Evolutionary conservation across 2,113 vertebrate genomes (phyloP), one percentile per base, ranked within the genome.

Genomic region (Cyrtonyx montezumae): DNA sequence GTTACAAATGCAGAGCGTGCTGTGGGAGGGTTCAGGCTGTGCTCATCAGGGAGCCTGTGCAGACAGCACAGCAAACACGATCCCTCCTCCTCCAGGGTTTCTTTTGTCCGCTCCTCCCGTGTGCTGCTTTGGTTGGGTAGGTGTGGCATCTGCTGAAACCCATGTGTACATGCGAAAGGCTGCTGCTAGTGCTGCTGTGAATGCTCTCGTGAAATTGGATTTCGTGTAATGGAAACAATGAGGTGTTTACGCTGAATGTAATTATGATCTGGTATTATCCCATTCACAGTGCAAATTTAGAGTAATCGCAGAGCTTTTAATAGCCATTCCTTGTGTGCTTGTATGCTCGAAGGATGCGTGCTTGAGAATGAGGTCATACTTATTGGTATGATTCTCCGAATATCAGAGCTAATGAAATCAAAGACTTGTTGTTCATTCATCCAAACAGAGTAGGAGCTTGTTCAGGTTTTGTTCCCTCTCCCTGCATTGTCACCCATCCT

Each of bases 231-330:
- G 79, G 80, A 61, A 69, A 76, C 84, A 73, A 53, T 87, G 56
- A 89, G 82, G 48, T 79, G 68, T 83, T 93, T 79, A 3, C 74
- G 13, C 69, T 86, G 85, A 74, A 88, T 95, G 95, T 90, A 93
- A 68, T 88, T 76, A 88, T 77, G 71, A 13, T 42, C 61, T 84
- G 56, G 28, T 68, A 62, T 84, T 91, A 67, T 0, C 30, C 79
- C 70, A 71, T 87, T 85, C 87, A 86, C 73, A 77, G 67, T 88
- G 83, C 45, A 96, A 84, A 80, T 91, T 74, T 75, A 89, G 88
- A 93, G 75, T 71, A 93, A 90, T 65, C 75, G 79, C 18, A 61
- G 48, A 40, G n/a, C 40, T 76, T 93, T 68, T 84, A 70, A 71
- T 85, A 94, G 66, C 51, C 43, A 40, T 92, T 79, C 16, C 20